Conservation (phyloP, 1,140 invertebrate genomes). For the Trichomalopsis sarcophagae region DNA sequence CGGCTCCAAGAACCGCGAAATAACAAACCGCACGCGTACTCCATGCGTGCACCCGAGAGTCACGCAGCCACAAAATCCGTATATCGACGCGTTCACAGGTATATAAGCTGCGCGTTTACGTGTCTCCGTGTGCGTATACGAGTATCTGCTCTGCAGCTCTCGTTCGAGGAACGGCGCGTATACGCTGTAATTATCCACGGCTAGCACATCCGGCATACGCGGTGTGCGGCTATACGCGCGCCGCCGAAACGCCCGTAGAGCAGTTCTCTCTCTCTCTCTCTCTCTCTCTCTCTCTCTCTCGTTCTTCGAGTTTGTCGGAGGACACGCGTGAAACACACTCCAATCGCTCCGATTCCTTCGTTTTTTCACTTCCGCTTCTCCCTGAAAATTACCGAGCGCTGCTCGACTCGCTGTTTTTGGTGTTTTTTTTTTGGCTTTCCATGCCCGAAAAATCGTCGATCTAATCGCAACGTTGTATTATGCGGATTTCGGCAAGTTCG, state of each 20-base stretch:
- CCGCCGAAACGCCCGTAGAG: not conserved
- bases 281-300: not conserved
- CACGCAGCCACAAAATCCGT: constrained; percentile 28
- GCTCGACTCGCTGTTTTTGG: not conserved
- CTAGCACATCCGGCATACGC: constrained; percentile 39
- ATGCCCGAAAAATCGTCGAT: not conserved
- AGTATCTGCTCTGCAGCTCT: not conserved
- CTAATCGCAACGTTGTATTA: not conserved
- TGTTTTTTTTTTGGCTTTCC: not conserved
- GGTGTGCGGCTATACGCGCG: not conserved
- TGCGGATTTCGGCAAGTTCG: constrained; percentile 10
- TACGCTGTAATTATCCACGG: constrained; percentile 41
- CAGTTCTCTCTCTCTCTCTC: not conserved
- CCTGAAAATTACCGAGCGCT: not conserved
- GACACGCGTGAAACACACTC: not conserved
- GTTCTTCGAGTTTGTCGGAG: not conserved
- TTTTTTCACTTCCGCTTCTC: constrained; percentile 24
- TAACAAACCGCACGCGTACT: constrained; percentile 23
- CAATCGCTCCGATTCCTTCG: too few relatives aligned
- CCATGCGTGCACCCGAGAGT: not conserved
- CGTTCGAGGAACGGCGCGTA: constrained; percentile 16
- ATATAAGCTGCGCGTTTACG: not conserved
- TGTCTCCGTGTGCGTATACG: not conserved
- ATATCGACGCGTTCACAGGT: not conserved
- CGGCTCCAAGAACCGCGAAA: constrained; percentile 30